phyloP scores from a whole-genome alignment of 2,113 vertebrate genomes.

The Naja naja region DNA sequence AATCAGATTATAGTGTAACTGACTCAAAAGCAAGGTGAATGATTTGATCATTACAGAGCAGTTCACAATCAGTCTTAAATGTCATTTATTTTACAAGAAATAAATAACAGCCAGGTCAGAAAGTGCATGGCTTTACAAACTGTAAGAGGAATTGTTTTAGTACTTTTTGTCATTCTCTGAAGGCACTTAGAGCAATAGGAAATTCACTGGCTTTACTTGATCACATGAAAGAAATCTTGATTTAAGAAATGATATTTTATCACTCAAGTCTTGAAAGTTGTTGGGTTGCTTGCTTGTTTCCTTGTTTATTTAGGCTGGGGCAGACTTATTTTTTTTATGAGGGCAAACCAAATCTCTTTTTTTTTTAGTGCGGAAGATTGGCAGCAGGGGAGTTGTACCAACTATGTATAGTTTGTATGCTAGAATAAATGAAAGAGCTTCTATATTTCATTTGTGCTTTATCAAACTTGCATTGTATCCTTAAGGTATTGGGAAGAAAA shows the following conservation, averaged over 20 bases:
- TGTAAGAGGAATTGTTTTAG: neutral
- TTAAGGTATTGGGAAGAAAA: slow-evolving; percentile 53
- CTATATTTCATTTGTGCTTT: slow-evolving; percentile 28
- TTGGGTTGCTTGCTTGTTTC: neutral
- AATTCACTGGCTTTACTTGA: neutral
- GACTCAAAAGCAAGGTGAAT: slow-evolving; percentile 43
- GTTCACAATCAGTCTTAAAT: slow-evolving; percentile 6
- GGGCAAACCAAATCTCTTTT: neutral
- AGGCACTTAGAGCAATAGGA: neutral
- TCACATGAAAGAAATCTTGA: neutral
- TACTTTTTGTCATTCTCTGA: neutral
- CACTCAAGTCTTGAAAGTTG: neutral
- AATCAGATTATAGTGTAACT: slow-evolving; percentile 46
- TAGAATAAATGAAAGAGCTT: neutral
- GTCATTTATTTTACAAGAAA: slow-evolving; percentile 14
- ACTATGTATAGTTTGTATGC: neutral
- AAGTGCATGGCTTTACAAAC: neutral
- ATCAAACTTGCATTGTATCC: slow-evolving; percentile 46
- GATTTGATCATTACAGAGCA: slow-evolving; percentile 32
- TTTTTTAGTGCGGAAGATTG: neutral
- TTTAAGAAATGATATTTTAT: slow-evolving; percentile 1
- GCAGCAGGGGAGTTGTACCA: neutral
- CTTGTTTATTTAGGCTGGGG: neutral
- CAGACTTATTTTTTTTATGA: neutral
- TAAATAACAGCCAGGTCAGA: slow-evolving; percentile 10